Evolutionary conservation across 30 jellyfish, hydroid and myxozoan species (phyloP), one percentile per base, ranked within the genome.

Genomic region (Hydractinia symbiolongicarpus): DNA sequence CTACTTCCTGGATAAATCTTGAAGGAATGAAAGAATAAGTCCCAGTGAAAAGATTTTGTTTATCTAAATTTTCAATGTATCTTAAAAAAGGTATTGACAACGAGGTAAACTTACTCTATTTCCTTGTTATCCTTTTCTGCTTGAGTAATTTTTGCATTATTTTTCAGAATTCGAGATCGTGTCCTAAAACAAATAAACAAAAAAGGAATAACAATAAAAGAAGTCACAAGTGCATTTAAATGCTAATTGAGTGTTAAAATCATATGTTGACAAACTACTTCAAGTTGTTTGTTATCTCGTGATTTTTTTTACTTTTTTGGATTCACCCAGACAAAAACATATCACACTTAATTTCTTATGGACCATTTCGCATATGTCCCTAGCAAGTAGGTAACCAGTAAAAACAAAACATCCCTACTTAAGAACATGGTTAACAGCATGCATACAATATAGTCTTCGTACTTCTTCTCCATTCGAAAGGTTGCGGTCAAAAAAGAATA

Each of bases 391-490:
- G 70, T 14, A 60, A 60, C 0, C 70, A 16, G 44, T 30, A 79
- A 79, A 56, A 57, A 57, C 17, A 13, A 4, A 68, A 14, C 50
- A 14, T 9, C 61, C 90, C 55, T 77, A 81, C 97, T 87, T 91
- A n/a, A 86, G 56, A 40, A 91, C 66, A 73, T 91, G 98, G 70
- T 91, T 91, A n/a, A 91, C 89, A 50, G 96, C 96, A 73, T 91
- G 98, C 11, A 91, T 86, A 20, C 95, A 87, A 55, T 91, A 91
- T 51, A 91, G 62, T 54, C 67, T 83, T 44, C 98, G 70, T 9
- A 91, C 83, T 50, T 91, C 96, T 83, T 91, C 98, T 5, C 95
- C 95, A 76, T 91, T 91, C 30, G 69, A 61, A 62, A 83, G 72
- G 67, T 60, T 85, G 55, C 96, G 73, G 17, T 83, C 95, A 54